phyloP scores from a whole-genome alignment of 2,113 vertebrate genomes.

The Halcyon senegalensis region DNA sequence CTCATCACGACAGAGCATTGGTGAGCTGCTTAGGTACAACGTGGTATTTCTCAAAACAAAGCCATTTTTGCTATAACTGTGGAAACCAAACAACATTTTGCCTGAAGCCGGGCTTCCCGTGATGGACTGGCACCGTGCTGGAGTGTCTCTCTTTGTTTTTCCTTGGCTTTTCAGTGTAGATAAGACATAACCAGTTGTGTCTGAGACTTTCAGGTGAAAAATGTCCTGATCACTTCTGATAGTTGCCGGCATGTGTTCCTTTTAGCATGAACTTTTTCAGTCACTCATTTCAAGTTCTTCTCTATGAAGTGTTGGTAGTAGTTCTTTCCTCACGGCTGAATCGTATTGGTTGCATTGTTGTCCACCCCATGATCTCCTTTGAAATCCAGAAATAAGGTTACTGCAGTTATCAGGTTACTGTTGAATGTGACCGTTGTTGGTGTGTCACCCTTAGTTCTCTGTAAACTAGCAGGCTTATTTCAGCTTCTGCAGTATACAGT shows the following conservation, averaged over 20 bases:
- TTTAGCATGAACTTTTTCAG: slow-evolving; percentile 7
- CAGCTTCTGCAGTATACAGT: rapidly evolving
- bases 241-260: neutral
- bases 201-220: neutral
- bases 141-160: neutral
- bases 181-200: neutral
- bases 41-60: neutral
- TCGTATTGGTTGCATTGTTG: neutral
- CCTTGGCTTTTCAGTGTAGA: neutral
- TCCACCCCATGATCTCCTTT: neutral
- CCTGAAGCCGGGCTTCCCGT: neutral
- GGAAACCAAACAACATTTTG: neutral
- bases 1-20: neutral
- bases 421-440: neutral
- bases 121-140: neutral
- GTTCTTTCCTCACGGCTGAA: neutral
- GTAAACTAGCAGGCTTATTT: neutral
- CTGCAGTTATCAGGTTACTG: neutral
- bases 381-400: neutral
- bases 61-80: neutral
- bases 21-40: neutral
- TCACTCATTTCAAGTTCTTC: neutral
- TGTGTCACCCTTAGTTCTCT: neutral
- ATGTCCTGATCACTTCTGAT: neutral
- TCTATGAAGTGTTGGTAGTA: neutral